phyloP scores from a whole-genome alignment of 2,797 vertebrate species.

The Squalus acanthias region DNA sequence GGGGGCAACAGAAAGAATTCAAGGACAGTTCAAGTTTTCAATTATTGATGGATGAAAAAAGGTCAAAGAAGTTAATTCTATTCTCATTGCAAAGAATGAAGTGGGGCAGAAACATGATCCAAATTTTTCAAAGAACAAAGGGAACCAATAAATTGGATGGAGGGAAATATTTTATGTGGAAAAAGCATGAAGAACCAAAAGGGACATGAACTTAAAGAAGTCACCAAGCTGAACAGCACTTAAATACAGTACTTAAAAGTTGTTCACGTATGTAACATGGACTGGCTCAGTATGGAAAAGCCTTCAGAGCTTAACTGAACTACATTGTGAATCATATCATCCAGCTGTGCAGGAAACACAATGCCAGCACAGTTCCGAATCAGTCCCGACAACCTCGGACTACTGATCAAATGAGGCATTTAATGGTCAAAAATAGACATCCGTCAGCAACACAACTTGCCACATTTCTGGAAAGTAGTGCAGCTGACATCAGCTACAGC shows the following conservation, averaged over 20 bases:
- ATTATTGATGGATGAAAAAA: not conserved
- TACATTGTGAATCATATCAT: not conserved
- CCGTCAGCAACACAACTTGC: conserved; percentile 5
- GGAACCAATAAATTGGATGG: not conserved
- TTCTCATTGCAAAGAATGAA: not conserved
- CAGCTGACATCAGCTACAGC: not conserved
- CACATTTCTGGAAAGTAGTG: not conserved
- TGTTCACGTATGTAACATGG: not conserved
- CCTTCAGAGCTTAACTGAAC: not conserved
- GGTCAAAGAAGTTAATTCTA: not conserved
- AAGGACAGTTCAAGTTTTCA: not conserved
- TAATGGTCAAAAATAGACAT: not conserved
- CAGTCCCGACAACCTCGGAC: not conserved
- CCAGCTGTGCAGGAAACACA: not conserved
- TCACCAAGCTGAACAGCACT: not conserved
- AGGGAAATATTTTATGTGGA: not conserved
- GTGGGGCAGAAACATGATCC: not conserved
- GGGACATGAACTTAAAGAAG: not conserved
- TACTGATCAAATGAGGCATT: not conserved
- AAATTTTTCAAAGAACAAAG: not conserved
- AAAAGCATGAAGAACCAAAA: not conserved
- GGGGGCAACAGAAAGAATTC: not conserved
- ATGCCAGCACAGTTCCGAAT: not conserved
- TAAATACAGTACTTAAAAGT: not conserved
- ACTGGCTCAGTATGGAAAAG: not conserved